Base-by-base conservation (phyloP, 2,888 invertebrate species). In the Sinhomidia bicolor region DNA sequence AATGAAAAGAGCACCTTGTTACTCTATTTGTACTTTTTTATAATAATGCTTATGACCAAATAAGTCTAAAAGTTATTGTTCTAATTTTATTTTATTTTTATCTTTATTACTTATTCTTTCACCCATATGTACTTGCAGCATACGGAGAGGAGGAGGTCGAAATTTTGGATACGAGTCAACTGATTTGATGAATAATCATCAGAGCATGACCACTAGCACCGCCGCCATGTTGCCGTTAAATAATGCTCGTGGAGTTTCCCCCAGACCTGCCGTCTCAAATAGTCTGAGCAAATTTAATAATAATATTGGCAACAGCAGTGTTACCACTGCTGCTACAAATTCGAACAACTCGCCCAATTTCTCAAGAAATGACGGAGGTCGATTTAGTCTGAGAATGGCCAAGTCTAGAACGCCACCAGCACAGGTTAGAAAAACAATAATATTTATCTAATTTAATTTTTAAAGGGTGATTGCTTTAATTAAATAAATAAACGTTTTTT, bases 321-420 rank as follows among this genome's bases (percentile, higher is more conserved):
- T 3, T 36, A 36, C 36, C 7, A 7, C 36, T 36, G 36, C 36
- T 36, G 57, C 20, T 23, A 10, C 20, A 23, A 57, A 23, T 10
- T 51, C 85, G 36, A 68, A 87, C 20, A 26, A 88, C 20, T 32
- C 81, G 76, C 51, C 85, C 36, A 60, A 85, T 74, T 94, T 95
- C 92, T 94, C 95, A 7, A 94, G 96, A 91, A 95, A 94, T 26
- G 96, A 96, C 92, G 95, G 95, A 88, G 95, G 96, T 41, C 94
- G 96, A 91, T 95, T 95, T 92, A 96, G 96, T 93, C 94, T 96
- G 92, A 94, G 96, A 92, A 94, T 92, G 88, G 51, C 89, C 51
- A 90, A 90, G 83, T 89, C 90, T 14, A 86, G 78, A 81, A 84
- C 89, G 14, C 84, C 86, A 62, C 87, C 89, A 71, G 78, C 79